Evolutionary conservation across 2,888 invertebrate species (phyloP), one percentile per base, ranked within the genome.

Genomic region (Pandemis cinnamomeana): DNA sequence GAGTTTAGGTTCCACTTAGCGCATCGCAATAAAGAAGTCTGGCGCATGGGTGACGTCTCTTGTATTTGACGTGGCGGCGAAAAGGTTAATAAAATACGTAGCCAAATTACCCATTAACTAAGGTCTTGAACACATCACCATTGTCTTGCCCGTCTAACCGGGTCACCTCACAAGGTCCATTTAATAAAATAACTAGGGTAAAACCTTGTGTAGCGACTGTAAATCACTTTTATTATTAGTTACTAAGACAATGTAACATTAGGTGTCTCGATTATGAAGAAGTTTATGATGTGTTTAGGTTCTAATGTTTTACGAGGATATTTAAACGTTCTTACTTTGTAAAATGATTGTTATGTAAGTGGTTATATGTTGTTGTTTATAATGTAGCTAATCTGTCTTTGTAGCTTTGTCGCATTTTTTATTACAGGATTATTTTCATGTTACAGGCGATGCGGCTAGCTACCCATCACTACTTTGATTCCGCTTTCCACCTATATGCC

Each of bases 211-310:
- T 10, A 20, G 27, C 5, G 27, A 27, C 64, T 48, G 64, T 64
- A 64, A 48, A 64, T 64, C 64, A 64, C 7, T 64, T 64, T 64
- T 27, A 64, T 64, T 64, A 36, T 0, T 27, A n/a, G 7, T 13
- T 63, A 7, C 20, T 42, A 11, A 46, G 11, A 46, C 58, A 58
- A 27, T 55, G 55, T 55, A 7, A 7, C 20, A 20, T 10, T 4
- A 6, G 55, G 4, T 20, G 27, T 58, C 58, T 20, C 27, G 58
- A 27, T 58, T 27, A 27, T 5, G 20, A 8, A 58, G 58, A 8
- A 58, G 58, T 58, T 58, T 58, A 58, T 27, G 58, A 11, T 10
- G 58, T 58, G 27, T 27, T 27, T 10, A 20, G n/a, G 55, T 55
- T 55, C 20, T 55, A 8, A 55, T 55, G 55, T 15, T 53, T 27